These are phyloP conservation scores for Embiotoca jacksoni DNA, from an alignment of 2,113 vertebrate species.

Conservation along the genomic window DNA sequence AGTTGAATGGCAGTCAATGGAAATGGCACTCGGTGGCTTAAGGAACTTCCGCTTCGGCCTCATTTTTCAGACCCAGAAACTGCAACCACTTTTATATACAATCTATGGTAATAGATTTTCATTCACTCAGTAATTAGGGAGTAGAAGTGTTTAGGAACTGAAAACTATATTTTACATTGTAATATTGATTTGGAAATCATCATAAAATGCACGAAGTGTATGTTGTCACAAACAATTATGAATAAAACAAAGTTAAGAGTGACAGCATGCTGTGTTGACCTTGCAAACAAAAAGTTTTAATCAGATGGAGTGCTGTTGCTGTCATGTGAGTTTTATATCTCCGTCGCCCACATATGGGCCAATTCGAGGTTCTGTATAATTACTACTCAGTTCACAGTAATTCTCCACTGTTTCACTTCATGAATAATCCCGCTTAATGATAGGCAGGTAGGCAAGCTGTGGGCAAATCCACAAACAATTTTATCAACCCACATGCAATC, in stretches of 20 bases:
- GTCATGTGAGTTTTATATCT: constrained; percentile 52
- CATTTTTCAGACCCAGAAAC: no score
- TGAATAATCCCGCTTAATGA: constrained; percentile 73
- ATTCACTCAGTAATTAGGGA: no score
- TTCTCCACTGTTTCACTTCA: constrained; percentile 64
- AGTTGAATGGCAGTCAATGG: no score
- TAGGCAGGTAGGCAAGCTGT: constrained; percentile 61
- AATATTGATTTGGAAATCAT: background rate
- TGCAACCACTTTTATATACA: no score
- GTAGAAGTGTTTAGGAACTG: no score
- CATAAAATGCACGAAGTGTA: background rate
- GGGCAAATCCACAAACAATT: constrained; percentile 73
- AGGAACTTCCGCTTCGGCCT: no score
- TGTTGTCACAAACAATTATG: background rate
- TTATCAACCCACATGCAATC: constrained; percentile 70
- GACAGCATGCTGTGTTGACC: background rate
- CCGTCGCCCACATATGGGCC: constrained; percentile 62
- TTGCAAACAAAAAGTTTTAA: constrained; percentile 46
- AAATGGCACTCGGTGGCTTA: no score
- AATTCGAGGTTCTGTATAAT: constrained; percentile 64
- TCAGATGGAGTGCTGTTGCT: constrained; percentile 42
- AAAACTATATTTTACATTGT: background rate
- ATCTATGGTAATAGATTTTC: no score
- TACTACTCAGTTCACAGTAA: constrained; percentile 62
- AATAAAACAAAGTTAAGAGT: background rate